Evolutionary conservation across 2,797 vertebrate species (phyloP).

Genomic region (Tragopan temminckii): DNA sequence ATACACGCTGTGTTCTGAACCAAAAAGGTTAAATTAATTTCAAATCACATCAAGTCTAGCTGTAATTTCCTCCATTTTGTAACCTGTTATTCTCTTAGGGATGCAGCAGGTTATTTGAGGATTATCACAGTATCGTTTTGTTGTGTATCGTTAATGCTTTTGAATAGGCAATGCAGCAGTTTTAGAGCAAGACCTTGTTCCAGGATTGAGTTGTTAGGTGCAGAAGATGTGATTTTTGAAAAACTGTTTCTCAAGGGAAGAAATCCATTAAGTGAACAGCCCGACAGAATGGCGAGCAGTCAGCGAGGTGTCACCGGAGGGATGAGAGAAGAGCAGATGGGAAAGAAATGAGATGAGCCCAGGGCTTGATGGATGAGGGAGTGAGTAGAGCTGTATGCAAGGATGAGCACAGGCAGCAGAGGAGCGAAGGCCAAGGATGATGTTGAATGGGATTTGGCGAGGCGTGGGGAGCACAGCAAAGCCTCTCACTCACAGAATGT

Average conservation of each 20-base stretch:
- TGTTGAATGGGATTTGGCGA: neutral
- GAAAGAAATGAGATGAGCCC: neutral
- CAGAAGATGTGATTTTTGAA: neutral
- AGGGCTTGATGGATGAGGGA: neutral
- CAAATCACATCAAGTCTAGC: neutral
- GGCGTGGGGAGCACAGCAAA: neutral
- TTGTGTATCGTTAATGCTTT: neutral
- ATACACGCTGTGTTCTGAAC: neutral
- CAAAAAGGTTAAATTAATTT: neutral
- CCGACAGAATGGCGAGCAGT: neutral
- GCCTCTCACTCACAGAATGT: neutral
- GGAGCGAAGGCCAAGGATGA: neutral
- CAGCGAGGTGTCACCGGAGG: neutral
- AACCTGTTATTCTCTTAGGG: neutral
- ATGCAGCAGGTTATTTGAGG: neutral
- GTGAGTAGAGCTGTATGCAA: neutral
- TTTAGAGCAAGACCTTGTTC: neutral
- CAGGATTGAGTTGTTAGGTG: neutral
- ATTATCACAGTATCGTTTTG: neutral
- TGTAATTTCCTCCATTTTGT: neutral
- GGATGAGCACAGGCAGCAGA: neutral
- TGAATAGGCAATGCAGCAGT: neutral
- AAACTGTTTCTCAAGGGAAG: neutral
- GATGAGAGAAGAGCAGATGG: neutral
- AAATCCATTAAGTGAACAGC: neutral